A percentile compares a stretch with the other conserved stretches of the same genome.
phyloP scores from a whole-genome alignment of 2,113 vertebrate genomes.

The Solenodon paradoxus region DNA sequence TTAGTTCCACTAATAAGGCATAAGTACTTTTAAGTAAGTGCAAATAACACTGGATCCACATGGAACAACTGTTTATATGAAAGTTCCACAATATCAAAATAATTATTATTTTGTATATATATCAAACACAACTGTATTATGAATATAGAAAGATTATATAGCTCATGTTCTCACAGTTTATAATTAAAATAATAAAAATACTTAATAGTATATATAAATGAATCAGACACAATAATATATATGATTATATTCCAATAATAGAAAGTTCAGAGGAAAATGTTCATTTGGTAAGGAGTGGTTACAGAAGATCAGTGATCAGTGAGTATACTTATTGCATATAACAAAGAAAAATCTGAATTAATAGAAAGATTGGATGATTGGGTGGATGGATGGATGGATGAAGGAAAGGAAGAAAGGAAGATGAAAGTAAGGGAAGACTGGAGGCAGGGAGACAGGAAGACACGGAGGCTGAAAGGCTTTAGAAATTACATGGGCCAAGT shows the following conservation, averaged over 20 bases:
- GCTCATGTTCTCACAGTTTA: neutral
- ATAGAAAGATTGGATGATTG: neutral
- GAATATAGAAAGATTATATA: neutral
- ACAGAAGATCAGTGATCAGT: neutral
- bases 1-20: neutral
- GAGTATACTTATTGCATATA: neutral
- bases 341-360: neutral
- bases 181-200: conserved; percentile 4
- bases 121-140: neutral
- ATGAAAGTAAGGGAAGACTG: neutral
- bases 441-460: neutral
- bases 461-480: too few species aligned
- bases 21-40: neutral
- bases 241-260: neutral
- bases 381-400: neutral
- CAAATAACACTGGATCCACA: neutral
- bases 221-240: neutral
- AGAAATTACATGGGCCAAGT: neutral
- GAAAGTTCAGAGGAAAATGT: neutral
- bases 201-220: neutral
- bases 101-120: neutral
- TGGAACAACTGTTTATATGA: neutral
- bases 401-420: neutral
- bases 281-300: neutral
- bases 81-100: neutral